Evolutionary conservation across 2,797 vertebrate genomes (phyloP), one percentile per base, ranked within the genome.

Genomic region (Paramormyrops hopkinsi): DNA sequence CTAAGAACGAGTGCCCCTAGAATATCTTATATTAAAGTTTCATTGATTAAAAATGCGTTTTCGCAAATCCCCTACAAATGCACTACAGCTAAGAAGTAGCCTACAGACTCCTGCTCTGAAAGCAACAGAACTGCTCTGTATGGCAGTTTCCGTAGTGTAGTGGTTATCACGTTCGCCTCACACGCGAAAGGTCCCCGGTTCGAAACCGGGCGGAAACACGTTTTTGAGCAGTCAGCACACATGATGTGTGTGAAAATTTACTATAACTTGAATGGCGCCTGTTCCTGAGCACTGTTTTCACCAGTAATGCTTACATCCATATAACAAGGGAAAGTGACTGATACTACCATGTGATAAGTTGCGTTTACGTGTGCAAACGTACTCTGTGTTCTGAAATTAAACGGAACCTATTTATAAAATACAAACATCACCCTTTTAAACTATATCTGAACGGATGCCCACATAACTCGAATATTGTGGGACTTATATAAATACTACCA

Each of bases 91-190:
- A 33, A 11, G 19, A 2, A 22, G 2, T 22, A n/a, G n/a, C n/a
- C n/a, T n/a, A 59, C 2, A 0, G 56, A 62, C n/a, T 7, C 56
- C 56, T 62, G 56, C 56, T 62, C n/a, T 3, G 56, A 25, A 22
- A 0, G 2, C 6, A 6, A 33, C 9, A 33, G 33, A 33, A 2
- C 2, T 33, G 0, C 0, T 0, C 0, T 0, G 0, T 17, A 17
- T 5, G 12, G 14, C 1, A 6, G 69, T 73, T 73, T 73, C 69
- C 69, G 69, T 73, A 73, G 33, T 73, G 69, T 73, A 73, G 69
- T 73, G 69, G 69, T 73, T 73, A 73, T 73, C 69, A 73, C 69
- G 69, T 73, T 73, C 69, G 69, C 69, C 69, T 73, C 69, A 73
- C 69, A 73, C 69, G 69, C 69, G 69, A 73, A 73, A 73, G 69